Conservation (phyloP, 2,797 vertebrate species). For the Micropoecilia bifurca region DNA sequence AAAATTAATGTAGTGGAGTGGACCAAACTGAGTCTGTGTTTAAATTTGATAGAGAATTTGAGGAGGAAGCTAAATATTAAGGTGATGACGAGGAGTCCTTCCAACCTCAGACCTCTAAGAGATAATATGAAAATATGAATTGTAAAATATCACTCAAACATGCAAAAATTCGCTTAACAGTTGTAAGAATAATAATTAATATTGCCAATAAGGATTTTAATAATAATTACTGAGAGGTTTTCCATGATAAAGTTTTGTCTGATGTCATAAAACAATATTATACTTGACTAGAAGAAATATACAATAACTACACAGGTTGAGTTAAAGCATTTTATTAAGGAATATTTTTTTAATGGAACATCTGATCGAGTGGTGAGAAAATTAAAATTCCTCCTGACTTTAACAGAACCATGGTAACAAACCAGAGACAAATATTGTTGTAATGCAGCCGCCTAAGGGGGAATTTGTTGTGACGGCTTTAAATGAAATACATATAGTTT, state of each 20-base stretch:
- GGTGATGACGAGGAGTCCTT: background rate
- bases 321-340: background rate
- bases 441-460: slow-evolving; percentile 36
- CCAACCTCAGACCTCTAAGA: background rate
- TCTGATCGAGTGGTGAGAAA: background rate
- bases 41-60: background rate
- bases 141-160: background rate
- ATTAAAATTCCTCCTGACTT: slow-evolving; percentile 29
- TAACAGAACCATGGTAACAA: slow-evolving; percentile 1
- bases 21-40: background rate
- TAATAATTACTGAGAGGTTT: background rate
- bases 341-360: background rate
- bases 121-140: background rate
- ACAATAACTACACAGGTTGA: background rate
- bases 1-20: background rate
- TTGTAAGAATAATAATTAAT: background rate
- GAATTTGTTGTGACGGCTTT: slow-evolving; percentile 54
- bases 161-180: background rate
- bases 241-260: background rate
- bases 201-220: background rate
- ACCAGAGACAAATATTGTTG: slow-evolving; percentile 31
- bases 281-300: background rate
- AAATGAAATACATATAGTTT: slow-evolving; percentile 70
- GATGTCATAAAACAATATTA: background rate
- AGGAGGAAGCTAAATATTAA: background rate